Evolutionary conservation across 2,888 invertebrate species (phyloP).

Genomic region (Scrobipalpa costella): DNA sequence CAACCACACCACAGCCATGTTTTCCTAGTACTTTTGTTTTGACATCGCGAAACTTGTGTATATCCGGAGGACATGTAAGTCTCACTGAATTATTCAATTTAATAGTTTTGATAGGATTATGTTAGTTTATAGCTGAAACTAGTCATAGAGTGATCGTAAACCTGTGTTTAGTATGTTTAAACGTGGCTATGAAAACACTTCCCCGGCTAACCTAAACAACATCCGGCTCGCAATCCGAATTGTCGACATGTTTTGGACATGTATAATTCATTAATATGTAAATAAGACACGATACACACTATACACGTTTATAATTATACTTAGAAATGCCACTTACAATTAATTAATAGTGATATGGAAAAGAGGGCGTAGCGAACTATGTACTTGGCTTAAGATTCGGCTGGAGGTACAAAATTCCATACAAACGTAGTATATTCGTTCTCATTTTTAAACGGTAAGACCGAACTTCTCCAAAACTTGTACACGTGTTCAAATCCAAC

Average conservation of each 20-base stretch:
- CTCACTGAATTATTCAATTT: neutral
- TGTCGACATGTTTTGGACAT: slow-evolving; percentile 20
- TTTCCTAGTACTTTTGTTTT: slow-evolving; percentile 16
- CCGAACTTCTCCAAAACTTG: no score
- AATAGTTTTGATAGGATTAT: neutral
- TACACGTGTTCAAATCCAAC: no score
- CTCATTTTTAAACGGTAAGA: no score
- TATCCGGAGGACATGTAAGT: neutral
- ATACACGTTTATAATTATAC: slow-evolving; percentile 19
- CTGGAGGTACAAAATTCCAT: no score
- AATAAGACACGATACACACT: slow-evolving; percentile 26
- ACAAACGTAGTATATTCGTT: no score
- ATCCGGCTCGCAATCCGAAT: slow-evolving; percentile 20
- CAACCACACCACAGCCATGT: slow-evolving; percentile 30
- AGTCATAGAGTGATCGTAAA: slow-evolving; percentile 15
- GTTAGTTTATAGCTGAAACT: neutral
- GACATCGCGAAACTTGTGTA: neutral
- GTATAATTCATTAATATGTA: slow-evolving; percentile 18
- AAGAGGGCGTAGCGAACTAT: neutral
- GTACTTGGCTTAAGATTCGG: slow-evolving; percentile 20
- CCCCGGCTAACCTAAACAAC: slow-evolving; percentile 33
- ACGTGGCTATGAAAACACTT: slow-evolving; percentile 36
- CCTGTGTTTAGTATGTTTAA: neutral
- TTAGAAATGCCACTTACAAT: slow-evolving; percentile 26
- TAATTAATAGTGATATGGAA: slow-evolving; percentile 20